A percentile compares a stretch with the other conserved stretches of the same genome.
Conservation (phyloP, 2,888 invertebrate species). For the Agrotis puta region DNA sequence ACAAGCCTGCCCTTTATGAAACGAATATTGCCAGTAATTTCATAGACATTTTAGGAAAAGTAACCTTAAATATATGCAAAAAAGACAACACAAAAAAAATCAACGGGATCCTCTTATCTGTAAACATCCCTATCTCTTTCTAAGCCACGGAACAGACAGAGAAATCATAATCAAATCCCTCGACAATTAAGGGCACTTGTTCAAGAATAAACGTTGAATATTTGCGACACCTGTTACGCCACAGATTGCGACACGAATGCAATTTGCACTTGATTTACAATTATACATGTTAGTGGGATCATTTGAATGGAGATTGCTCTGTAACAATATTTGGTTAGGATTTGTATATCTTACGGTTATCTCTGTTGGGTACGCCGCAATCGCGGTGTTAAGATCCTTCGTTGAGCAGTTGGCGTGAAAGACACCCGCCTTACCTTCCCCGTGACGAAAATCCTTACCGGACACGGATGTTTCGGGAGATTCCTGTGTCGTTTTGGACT, state of each 20-base stretch:
- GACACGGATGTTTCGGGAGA: too few relatives aligned
- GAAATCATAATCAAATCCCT: slow-evolving; percentile 27
- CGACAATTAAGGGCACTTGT: slow-evolving; percentile 32
- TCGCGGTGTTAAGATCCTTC: too few relatives aligned
- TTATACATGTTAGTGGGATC: slow-evolving; percentile 29
- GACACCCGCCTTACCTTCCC: too few relatives aligned
- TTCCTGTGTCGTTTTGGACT: too few relatives aligned
- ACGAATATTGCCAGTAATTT: not conserved
- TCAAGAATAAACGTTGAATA: slow-evolving; percentile 41
- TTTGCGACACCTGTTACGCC: slow-evolving; percentile 54
- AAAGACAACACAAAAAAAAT: not conserved
- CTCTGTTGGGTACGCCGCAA: too few relatives aligned
- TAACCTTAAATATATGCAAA: not conserved
- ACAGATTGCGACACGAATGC: slow-evolving; percentile 38
- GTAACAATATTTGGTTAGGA: not conserved
- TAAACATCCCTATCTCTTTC: not conserved
- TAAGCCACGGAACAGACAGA: slow-evolving; percentile 1
- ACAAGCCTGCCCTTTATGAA: not conserved
- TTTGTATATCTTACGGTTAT: not conserved
- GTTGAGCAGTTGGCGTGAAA: too few relatives aligned
- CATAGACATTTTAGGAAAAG: not conserved
- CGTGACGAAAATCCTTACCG: too few relatives aligned
- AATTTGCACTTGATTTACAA: slow-evolving; percentile 58
- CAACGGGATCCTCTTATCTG: not conserved
- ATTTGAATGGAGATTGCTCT: slow-evolving; percentile 39